These are phyloP conservation scores for Chiridota heheva DNA, from an alignment of 35 echinoderm and acorn worm species.

Conservation along the genomic window DNA sequence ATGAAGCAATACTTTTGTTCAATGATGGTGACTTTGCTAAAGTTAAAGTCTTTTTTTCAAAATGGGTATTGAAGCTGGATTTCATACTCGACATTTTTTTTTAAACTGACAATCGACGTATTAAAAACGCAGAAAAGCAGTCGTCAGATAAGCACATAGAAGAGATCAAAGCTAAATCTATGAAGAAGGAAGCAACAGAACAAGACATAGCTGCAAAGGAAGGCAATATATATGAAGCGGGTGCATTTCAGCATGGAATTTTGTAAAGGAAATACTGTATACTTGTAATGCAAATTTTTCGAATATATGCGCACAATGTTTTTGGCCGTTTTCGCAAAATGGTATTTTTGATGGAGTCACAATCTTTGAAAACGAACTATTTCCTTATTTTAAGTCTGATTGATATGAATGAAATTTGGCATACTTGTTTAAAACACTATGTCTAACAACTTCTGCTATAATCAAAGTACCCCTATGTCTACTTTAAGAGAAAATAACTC, in stretches of 20 bases:
- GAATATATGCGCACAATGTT: not conserved
- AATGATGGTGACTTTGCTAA: slow-evolving; percentile 10
- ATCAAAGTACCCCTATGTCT: no score
- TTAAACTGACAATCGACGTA: not conserved
- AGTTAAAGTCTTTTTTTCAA: not conserved
- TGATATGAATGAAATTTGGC: no score
- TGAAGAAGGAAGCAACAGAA: slow-evolving; percentile 3
- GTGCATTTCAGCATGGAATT: not conserved
- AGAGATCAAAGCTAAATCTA: not conserved
- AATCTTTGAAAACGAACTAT: no score
- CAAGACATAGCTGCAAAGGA: not conserved
- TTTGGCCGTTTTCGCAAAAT: slow-evolving; percentile 21
- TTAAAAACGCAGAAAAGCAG: not conserved
- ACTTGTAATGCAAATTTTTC: not conserved
- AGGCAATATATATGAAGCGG: not conserved
- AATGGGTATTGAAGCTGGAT: not conserved
- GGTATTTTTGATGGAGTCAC: no score
- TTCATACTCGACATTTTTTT: not conserved
- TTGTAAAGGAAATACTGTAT: not conserved
- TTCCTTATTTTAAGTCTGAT: no score
- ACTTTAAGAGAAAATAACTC: no score
- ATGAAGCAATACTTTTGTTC: not conserved
- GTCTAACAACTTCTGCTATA: no score
- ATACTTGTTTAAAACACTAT: no score
- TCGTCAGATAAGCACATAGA: no score